Percentiles rank a stretch among this genome's conserved stretches.
Conservation (phyloP, 92 coral and sea anemone genomes). For the Montipora capitata region DNA sequence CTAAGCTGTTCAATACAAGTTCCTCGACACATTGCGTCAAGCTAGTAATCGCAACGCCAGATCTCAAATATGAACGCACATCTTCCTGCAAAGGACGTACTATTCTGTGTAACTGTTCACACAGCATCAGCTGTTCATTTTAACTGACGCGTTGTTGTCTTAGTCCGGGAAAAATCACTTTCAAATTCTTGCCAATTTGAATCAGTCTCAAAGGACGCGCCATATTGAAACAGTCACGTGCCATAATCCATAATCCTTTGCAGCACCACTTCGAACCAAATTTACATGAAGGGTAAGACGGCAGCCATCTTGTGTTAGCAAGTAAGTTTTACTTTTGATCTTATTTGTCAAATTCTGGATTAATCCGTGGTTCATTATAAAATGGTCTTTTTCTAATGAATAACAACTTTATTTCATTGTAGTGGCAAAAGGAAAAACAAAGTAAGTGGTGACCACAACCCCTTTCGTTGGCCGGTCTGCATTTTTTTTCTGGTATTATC, state of each 20-base stretch:
- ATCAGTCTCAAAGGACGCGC: conserved; percentile 1
- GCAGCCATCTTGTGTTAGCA: conserved; percentile 63
- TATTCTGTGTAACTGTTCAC: conserved; percentile 37
- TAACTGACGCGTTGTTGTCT: neutral
- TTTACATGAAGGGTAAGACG: conserved; percentile 1
- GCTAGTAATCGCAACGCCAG: conserved; percentile 93
- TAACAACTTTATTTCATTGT: conserved; percentile 1
- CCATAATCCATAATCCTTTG: conserved; percentile 9
- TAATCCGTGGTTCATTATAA: neutral
- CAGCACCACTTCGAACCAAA: neutral
- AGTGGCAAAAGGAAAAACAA: conserved; percentile 99
- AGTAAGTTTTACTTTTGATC: conserved; percentile 1
- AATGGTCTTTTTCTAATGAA: neutral
- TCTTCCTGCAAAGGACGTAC: conserved; percentile 88
- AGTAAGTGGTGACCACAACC: conserved; percentile 76
- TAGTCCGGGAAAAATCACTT: neutral
- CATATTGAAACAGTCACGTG: conserved; percentile 40
- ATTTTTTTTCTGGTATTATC: too few species aligned
- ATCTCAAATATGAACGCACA: conserved; percentile 89
- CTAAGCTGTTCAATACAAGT: conserved; percentile 92
- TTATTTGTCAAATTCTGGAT: neutral
- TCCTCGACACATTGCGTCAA: conserved; percentile 96
- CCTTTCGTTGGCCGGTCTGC: neutral
- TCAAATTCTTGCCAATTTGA: too few species aligned
- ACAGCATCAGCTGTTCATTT: neutral